Percentiles rank a stretch among this genome's conserved stretches.
Evolutionary conservation across 2,797 vertebrate genomes (phyloP).

Genomic region (Scolopax bukidnonensis): DNA sequence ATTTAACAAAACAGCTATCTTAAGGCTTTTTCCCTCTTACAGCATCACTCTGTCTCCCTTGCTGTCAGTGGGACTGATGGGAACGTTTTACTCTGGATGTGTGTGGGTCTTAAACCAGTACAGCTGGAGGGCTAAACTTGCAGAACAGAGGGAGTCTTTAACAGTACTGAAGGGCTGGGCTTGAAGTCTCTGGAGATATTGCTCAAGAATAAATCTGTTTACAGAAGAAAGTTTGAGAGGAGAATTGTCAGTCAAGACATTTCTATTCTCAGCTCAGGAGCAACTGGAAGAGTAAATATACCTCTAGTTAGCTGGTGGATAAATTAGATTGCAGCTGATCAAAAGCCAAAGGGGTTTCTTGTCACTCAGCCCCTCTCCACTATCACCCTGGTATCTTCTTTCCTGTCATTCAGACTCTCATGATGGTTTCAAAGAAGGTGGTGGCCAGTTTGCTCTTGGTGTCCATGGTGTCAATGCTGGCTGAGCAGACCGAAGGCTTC

Average conservation of each 20-base stretch:
- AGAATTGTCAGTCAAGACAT: slow-evolving; percentile 20
- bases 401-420: background rate
- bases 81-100: background rate
- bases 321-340: background rate
- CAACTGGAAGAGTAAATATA: slow-evolving; percentile 42
- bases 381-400: background rate
- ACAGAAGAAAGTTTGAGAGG: background rate
- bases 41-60: background rate
- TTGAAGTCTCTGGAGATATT: background rate
- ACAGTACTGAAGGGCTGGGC: background rate
- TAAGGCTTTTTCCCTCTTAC: background rate
- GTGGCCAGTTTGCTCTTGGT: slow-evolving; percentile 71
- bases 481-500: slow-evolving; percentile 79
- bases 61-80: background rate
- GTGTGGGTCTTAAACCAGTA: background rate
- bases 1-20: background rate
- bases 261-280: slow-evolving; percentile 42
- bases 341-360: background rate
- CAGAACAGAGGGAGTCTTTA: background rate
- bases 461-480: slow-evolving; percentile 75
- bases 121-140: background rate
- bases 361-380: background rate
- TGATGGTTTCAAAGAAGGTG: slow-evolving; percentile 66
- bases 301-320: background rate
- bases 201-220: slow-evolving; percentile 32